Percentiles rank a stretch among this genome's conserved stretches.
phyloP scores from a whole-genome alignment of 2,888 invertebrate genomes.

The Oligia fasciuncula region DNA sequence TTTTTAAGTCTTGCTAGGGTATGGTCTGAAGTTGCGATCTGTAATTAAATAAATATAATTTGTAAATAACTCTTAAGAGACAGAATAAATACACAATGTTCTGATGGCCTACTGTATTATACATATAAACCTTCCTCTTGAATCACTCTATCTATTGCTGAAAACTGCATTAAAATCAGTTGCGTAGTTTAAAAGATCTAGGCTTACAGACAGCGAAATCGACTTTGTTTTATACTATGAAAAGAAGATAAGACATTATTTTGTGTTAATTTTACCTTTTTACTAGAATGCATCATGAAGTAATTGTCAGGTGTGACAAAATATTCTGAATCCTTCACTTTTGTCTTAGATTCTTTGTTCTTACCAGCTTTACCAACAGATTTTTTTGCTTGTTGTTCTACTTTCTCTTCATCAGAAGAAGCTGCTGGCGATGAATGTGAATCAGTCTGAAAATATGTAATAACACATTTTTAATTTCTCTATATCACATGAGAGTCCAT shows the following conservation, averaged over 20 bases:
- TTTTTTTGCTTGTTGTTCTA: constrained; percentile 70
- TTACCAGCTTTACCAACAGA: constrained; percentile 70
- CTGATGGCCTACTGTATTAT: neutral
- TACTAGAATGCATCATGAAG: constrained; percentile 91
- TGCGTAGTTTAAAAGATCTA: too few relatives aligned
- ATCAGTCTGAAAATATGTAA: constrained; percentile 63
- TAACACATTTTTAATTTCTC: neutral
- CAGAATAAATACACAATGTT: neutral
- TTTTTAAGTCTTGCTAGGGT: constrained; percentile 94
- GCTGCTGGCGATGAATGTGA: constrained; percentile 66
- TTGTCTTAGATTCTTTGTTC: constrained; percentile 70
- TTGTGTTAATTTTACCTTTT: constrained; percentile 80
- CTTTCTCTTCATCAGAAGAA: constrained; percentile 68
- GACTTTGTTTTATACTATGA: too few relatives aligned
- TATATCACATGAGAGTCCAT: neutral
- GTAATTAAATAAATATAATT: constrained; percentile 47
- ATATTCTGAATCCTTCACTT: constrained; percentile 87
- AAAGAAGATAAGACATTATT: neutral
- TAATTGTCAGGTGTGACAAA: constrained; percentile 92
- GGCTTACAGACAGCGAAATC: too few relatives aligned
- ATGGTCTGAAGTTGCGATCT: constrained; percentile 93
- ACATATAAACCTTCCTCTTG: too few relatives aligned
- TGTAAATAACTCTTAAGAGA: neutral
- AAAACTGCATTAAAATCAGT: too few relatives aligned
- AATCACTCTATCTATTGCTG: too few relatives aligned